A percentile compares a stretch with the other conserved stretches of the same genome.
Conservation (phyloP, 2,797 vertebrate species). For the Pampus argenteus region DNA sequence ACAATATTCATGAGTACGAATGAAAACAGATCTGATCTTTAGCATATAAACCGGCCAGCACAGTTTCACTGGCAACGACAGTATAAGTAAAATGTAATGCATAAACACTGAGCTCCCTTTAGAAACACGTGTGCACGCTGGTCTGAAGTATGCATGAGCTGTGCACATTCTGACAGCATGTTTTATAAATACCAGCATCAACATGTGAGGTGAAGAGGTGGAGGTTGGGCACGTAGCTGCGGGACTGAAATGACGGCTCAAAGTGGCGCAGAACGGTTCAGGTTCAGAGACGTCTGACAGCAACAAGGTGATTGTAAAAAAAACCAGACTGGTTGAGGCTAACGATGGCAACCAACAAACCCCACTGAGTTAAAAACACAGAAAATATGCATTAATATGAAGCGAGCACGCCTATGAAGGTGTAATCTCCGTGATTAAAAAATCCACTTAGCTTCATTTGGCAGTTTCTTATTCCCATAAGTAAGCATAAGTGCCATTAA, state of each 20-base stretch:
- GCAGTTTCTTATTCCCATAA: slow-evolving; percentile 16
- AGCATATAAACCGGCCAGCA: neutral
- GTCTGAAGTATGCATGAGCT: neutral
- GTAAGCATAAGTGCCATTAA: slow-evolving; percentile 30
- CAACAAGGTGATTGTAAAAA: slow-evolving; percentile 6
- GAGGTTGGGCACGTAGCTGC: neutral
- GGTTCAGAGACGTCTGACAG: slow-evolving; percentile 29
- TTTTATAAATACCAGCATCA: neutral
- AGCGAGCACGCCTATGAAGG: neutral
- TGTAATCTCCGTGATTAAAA: slow-evolving; percentile 21
- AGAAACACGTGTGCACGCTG: neutral
- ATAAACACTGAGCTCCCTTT: neutral
- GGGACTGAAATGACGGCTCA: slow-evolving; percentile 9
- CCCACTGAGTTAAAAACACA: slow-evolving; percentile 14
- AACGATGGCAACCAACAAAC: neutral
- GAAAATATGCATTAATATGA: slow-evolving; percentile 15
- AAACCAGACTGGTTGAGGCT: neutral
- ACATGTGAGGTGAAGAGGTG: slow-evolving; percentile 1
- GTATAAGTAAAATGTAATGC: neutral
- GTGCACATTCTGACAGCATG: neutral
- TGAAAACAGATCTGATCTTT: neutral
- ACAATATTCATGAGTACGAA: too few species aligned
- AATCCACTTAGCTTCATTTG: slow-evolving; percentile 10
- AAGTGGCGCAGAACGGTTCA: slow-evolving; percentile 11
- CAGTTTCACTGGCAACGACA: neutral